Evolutionary conservation across 2,113 vertebrate genomes (phyloP).

Genomic region (Stigmatopora nigra): DNA sequence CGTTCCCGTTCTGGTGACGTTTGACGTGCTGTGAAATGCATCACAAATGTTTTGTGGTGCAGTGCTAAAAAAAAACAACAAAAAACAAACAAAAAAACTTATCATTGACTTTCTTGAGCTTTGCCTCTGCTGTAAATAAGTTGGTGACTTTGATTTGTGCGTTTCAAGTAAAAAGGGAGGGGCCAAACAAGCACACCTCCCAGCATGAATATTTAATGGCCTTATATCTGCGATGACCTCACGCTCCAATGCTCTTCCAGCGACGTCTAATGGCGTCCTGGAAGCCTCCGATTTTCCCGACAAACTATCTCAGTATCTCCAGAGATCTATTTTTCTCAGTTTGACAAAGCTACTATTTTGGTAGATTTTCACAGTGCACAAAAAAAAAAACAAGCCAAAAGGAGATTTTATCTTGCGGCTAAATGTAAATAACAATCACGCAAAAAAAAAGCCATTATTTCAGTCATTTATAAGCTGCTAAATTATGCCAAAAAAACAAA

Average conservation of each 20-base stretch:
- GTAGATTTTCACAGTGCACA: conserved; percentile 60
- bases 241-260: conserved; percentile 60
- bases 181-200: conserved; percentile 75
- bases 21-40: conserved; percentile 49
- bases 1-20: conserved; percentile 37
- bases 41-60: background rate
- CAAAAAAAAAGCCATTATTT: conserved; percentile 69
- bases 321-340: conserved; percentile 69
- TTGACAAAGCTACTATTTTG: conserved; percentile 67
- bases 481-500: conserved; percentile 72
- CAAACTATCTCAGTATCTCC: conserved; percentile 62
- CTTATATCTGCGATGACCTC: conserved; percentile 76
- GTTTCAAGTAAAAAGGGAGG: conserved; percentile 45
- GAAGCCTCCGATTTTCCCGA: conserved; percentile 59
- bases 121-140: conserved; percentile 67
- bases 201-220: conserved; percentile 82
- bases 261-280: conserved; percentile 38
- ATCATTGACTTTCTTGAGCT: conserved; percentile 62
- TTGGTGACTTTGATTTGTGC: conserved; percentile 50
- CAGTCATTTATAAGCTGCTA: conserved; percentile 71
- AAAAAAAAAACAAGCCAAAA: conserved; percentile 53
- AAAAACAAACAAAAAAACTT: conserved; percentile 10
- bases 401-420: conserved; percentile 51
- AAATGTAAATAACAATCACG: conserved; percentile 59
- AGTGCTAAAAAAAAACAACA: background rate